Evolutionary conservation across 2,888 invertebrate genomes (phyloP).

Genomic region (Clusia tigrina): DNA sequence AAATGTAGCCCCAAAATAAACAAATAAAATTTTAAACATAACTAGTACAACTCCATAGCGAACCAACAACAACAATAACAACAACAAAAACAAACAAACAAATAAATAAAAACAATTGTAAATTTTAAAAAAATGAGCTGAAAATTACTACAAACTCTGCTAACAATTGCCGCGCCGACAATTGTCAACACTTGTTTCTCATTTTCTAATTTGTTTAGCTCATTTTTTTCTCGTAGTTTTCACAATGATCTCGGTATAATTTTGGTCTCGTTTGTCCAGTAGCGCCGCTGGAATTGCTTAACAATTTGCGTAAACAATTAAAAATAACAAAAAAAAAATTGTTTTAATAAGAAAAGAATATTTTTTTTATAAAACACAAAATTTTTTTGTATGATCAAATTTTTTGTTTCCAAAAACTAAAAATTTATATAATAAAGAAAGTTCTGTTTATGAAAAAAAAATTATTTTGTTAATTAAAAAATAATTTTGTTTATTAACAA

Average conservation of each 20-base stretch:
- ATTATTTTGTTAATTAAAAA: too few species aligned
- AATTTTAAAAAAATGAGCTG: conserved; percentile 38
- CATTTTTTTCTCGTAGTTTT: conserved; percentile 61
- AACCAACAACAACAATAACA: too few species aligned
- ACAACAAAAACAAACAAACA: conserved; percentile 23
- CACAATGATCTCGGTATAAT: conserved; percentile 63
- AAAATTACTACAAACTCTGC: neutral
- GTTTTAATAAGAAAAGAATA: too few species aligned
- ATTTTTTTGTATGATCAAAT: too few species aligned
- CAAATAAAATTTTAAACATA: conserved; percentile 16
- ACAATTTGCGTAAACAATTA: neutral
- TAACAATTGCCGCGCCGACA: too few species aligned
- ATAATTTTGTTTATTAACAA: too few species aligned
- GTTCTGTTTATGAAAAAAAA: too few species aligned
- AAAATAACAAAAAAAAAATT: too few species aligned
- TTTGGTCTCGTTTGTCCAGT: conserved; percentile 41
- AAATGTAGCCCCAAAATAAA: too few species aligned
- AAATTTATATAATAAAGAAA: too few species aligned
- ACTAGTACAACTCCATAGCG: conserved; percentile 23
- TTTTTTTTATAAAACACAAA: too few species aligned
- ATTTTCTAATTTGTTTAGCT: conserved; percentile 33
- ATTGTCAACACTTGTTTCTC: conserved; percentile 7
- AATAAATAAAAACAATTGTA: conserved; percentile 44
- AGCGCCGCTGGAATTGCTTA: neutral
- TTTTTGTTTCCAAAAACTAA: too few species aligned